phyloP scores from a whole-genome alignment of 2,888 invertebrate genomes.

The Rhogogaster chlorosoma region DNA sequence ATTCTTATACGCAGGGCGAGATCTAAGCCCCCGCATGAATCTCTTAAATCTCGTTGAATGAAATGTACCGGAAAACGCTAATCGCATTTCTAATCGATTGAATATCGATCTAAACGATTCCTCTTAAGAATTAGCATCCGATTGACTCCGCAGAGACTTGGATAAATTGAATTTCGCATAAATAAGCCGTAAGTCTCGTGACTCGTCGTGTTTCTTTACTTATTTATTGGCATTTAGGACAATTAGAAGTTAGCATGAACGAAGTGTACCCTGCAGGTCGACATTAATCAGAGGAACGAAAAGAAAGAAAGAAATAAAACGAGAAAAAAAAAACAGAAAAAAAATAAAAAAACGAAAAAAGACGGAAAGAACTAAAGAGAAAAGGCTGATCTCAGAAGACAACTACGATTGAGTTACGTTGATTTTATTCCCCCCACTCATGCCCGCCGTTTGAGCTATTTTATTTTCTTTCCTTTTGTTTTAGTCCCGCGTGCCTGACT shows the following conservation, averaged over 20 bases:
- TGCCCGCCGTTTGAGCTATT: constrained; percentile 57
- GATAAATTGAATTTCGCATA: constrained; percentile 58
- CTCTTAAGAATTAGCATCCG: constrained; percentile 59
- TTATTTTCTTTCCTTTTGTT: constrained; percentile 59
- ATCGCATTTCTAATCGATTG: constrained; percentile 50
- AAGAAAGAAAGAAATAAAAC: constrained; percentile 53
- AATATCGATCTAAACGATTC: constrained; percentile 52
- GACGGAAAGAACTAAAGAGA: constrained; percentile 59
- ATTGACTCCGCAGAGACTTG: constrained; percentile 57
- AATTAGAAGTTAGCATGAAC: constrained; percentile 64
- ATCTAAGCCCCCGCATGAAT: constrained; percentile 13
- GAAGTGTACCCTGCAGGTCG: constrained; percentile 16
- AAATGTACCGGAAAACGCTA: constrained; percentile 48
- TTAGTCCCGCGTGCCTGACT: constrained; percentile 55
- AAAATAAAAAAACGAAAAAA: constrained; percentile 57
- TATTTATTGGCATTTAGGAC: constrained; percentile 62
- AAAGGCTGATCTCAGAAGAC: constrained; percentile 73
- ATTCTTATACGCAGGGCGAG: constrained; percentile 31
- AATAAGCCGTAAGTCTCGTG: constrained; percentile 51
- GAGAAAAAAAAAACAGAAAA: constrained; percentile 53
- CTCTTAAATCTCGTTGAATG: constrained; percentile 41
- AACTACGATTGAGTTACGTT: constrained; percentile 76
- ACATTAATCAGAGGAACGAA: constrained; percentile 69
- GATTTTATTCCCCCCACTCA: constrained; percentile 73
- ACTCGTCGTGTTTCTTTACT: constrained; percentile 47